phyloP scores from a whole-genome alignment of 2,797 vertebrate species.

The Onychomys arenicola region DNA sequence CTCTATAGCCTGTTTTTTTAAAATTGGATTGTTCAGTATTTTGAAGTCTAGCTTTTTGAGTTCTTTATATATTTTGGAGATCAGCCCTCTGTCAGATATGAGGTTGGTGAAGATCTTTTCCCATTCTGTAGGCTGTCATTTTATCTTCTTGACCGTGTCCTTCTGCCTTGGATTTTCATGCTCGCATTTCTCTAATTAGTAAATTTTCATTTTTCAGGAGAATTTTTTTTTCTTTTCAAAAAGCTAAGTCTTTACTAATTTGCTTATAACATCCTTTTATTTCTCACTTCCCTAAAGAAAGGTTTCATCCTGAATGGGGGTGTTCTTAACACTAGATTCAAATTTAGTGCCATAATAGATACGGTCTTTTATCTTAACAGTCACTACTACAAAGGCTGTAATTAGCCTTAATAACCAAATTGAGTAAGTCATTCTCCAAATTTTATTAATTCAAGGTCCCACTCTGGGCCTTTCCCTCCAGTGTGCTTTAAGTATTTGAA shows the following conservation, averaged over 20 bases:
- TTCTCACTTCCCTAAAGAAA: constrained; percentile 63
- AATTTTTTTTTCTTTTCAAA: background rate
- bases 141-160: too few species aligned
- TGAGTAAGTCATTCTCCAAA: constrained; percentile 73
- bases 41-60: too few species aligned
- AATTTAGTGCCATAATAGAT: constrained; percentile 71
- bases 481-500: constrained; percentile 53
- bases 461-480: constrained; percentile 64
- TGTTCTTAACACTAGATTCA: constrained; percentile 73
- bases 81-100: too few species aligned
- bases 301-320: constrained; percentile 69
- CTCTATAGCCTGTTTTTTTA: too few species aligned
- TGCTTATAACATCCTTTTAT: constrained; percentile 62
- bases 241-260: constrained; percentile 72
- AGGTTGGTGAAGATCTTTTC: too few species aligned
- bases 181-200: constrained; percentile 67
- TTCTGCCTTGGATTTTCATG: constrained; percentile 32
- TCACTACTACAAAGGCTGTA: constrained; percentile 73
- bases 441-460: constrained; percentile 76
- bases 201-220: constrained; percentile 62
- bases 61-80: too few species aligned
- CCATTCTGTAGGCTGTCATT: too few species aligned
- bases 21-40: too few species aligned
- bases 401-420: constrained; percentile 80
- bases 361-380: constrained; percentile 75